phyloP scores from a whole-genome alignment of 30 jellyfish, hydroid and myxozoan species.

The Haliclystus octoradiatus region DNA sequence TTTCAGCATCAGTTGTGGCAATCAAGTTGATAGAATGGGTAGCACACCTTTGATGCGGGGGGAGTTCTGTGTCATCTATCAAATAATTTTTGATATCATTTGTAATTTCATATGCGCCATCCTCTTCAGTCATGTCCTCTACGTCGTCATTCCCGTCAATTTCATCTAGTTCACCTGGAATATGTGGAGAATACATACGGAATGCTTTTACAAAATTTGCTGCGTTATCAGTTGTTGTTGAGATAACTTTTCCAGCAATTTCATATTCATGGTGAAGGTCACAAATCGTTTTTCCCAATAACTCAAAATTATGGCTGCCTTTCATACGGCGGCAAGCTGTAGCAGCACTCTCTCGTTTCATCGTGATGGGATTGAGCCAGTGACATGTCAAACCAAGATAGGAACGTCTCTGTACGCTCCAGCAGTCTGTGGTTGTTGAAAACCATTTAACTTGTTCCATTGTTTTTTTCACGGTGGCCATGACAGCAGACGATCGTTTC shows the following conservation, averaged over 20 bases:
- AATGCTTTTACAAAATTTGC: constrained; percentile 9
- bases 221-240: constrained; percentile 12
- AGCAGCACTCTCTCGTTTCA: constrained; percentile 7
- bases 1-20: constrained; percentile 7
- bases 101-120: not conserved
- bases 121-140: not conserved
- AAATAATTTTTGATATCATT: not conserved
- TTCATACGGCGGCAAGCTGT: not conserved
- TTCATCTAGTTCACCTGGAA: no score
- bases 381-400: constrained; percentile 10
- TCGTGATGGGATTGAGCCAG: constrained; percentile 3
- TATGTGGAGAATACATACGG: not conserved
- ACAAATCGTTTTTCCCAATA: constrained; percentile 1
- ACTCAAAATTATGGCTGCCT: constrained; percentile 8
- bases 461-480: not conserved
- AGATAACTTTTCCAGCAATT: constrained; percentile 2
- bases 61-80: constrained; percentile 6
- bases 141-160: not conserved
- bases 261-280: constrained; percentile 14
- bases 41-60: constrained; percentile 11
- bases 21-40: constrained; percentile 13
- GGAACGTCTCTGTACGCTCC: constrained; percentile 14
- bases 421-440: constrained; percentile 10
- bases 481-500: not conserved
- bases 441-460: constrained; percentile 4